Base-by-base conservation (phyloP, 1,140 invertebrate genomes). In the Cherax quadricarinatus region DNA sequence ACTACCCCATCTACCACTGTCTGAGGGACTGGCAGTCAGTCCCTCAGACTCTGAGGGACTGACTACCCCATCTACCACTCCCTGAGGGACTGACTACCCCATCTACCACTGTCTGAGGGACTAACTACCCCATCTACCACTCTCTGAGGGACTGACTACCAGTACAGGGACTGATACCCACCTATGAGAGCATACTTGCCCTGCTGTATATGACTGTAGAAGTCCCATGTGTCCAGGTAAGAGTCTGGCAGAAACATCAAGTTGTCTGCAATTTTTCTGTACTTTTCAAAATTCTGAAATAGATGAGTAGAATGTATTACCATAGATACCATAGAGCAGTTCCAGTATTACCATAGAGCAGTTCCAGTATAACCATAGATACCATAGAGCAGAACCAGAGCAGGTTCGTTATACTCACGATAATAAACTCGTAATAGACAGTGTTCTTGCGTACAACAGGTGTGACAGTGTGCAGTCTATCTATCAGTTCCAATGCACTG, bases 371-470 rank as follows among this genome's bases (percentile, higher is more conserved):
- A 1, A 60, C 16, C 9, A 60, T 9, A 60, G 57, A 60, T 60
- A n/a, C n/a, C 14, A 41, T 41, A 85, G 1, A 41, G 41, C 41
- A 66, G 3, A 49, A 3, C 5, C 21, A 62, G 24, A 62, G 7
- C 30, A 83, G 2, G 30, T 41, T 41, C 30, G 2, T 2, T 41
- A 41, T 16, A 92, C 91, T 51, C n/a, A 92, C 91, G 30, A 88
- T 70, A 30, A 92, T 53, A 24, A 92, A 92, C 1, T 75, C 62
- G 24, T 92, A 92, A 51, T 92, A 92, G 4, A 92, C 91, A 12
- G 91, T 92, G 70, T 92, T 92, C 91, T 88, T 88, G 24, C 91
- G 53, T n/a, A 88, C 91, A n/a, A 92, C 49, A 9, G 91, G 91
- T 3, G 49, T 78, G 4, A 92, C 81, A 6, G 60, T 48, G 24